These are phyloP conservation scores for Ochlodes sylvanus DNA, from an alignment of 2,888 invertebrate genomes.

Conservation along the genomic window DNA sequence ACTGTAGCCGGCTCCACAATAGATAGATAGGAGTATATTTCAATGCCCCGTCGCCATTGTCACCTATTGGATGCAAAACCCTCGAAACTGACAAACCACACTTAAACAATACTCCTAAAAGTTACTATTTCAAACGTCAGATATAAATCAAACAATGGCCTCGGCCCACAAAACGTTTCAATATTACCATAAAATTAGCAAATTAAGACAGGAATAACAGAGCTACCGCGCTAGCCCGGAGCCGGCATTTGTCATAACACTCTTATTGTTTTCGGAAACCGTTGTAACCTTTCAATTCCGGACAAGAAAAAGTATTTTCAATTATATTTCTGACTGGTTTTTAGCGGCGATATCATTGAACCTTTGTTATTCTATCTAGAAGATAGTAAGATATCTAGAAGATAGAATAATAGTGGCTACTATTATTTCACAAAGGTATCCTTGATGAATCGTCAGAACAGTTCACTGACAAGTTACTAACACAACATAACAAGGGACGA, in stretches of 20 bases:
- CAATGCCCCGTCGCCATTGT: too few relatives aligned
- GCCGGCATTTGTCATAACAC: constrained; percentile 32
- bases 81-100: too few relatives aligned
- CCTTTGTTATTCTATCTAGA: too few relatives aligned
- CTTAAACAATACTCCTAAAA: background rate
- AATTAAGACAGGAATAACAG: constrained; percentile 39
- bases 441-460: too few relatives aligned
- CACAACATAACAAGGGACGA: constrained; percentile 9
- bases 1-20: too few relatives aligned
- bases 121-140: background rate
- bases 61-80: too few relatives aligned
- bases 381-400: too few relatives aligned
- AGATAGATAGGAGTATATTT: too few relatives aligned
- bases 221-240: constrained; percentile 27
- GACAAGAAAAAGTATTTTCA: background rate
- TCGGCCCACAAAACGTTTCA: background rate
- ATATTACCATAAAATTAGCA: constrained; percentile 37
- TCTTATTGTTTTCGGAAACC: background rate
- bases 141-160: background rate
- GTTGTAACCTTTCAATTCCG: background rate
- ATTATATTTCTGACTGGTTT: background rate
- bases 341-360: too few relatives aligned
- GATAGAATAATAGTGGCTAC: too few relatives aligned
- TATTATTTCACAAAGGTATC: too few relatives aligned
- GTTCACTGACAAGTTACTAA: background rate